Evolutionary conservation across 2,888 invertebrate genomes (phyloP).

Genomic region (Phytoseiulus persimilis): DNA sequence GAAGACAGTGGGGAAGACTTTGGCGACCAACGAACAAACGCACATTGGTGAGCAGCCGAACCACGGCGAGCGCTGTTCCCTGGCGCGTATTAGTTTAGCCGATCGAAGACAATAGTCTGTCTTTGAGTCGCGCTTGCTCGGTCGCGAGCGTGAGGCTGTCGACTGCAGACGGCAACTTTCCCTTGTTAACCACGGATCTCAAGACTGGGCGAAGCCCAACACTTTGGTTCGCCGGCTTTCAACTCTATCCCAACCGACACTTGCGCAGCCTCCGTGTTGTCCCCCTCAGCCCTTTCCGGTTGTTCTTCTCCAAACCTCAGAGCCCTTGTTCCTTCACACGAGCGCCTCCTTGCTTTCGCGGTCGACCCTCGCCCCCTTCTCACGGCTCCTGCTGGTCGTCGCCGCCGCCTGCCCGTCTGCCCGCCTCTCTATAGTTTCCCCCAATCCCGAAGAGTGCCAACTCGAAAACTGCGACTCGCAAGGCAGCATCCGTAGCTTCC

Average conservation of each 20-base stretch:
- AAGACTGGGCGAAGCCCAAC: background rate
- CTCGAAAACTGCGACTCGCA: no score
- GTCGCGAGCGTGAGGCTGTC: background rate
- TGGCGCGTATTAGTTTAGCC: background rate
- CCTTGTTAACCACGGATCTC: background rate
- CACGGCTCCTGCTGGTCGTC: background rate
- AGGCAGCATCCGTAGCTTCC: no score
- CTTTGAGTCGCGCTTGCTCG: background rate
- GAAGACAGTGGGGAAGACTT: background rate
- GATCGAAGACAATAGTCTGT: background rate
- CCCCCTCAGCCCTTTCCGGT: background rate
- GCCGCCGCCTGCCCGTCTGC: background rate
- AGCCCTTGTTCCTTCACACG: background rate
- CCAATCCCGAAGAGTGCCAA: no score
- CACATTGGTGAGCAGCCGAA: background rate
- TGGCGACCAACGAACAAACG: background rate
- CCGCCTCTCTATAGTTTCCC: background rate
- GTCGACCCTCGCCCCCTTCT: background rate
- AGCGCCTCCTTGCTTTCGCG: background rate
- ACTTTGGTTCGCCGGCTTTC: background rate
- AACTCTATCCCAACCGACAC: background rate
- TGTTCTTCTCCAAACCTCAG: background rate
- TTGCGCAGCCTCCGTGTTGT: background rate
- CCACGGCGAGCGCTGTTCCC: background rate
- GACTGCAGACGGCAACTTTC: background rate